Evolutionary conservation across 2,888 invertebrate genomes (phyloP).

Genomic region (Phlogophora meticulosa): DNA sequence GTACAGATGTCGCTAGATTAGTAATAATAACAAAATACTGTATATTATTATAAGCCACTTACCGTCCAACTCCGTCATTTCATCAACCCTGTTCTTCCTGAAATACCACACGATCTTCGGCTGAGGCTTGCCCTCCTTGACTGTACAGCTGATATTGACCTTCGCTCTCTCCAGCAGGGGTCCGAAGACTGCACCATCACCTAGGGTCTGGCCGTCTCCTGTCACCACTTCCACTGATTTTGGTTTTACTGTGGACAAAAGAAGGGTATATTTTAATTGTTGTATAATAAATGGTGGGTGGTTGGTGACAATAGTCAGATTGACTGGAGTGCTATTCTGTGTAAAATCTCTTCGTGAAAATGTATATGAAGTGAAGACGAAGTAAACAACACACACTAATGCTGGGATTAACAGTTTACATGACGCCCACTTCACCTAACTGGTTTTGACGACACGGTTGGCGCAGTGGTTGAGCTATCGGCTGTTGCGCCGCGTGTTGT

Average conservation of each 20-base stretch:
- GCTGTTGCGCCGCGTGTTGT: too few relatives aligned
- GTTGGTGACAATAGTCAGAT: too few relatives aligned
- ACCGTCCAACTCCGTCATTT: constrained; percentile 87
- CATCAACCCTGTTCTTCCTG: constrained; percentile 91
- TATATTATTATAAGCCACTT: constrained; percentile 64
- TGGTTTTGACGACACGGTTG: too few relatives aligned
- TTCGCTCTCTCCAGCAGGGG: constrained; percentile 93
- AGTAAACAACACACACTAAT: too few relatives aligned
- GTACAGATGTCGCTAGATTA: too few relatives aligned
- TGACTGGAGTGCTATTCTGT: too few relatives aligned
- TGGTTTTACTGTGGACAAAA: constrained; percentile 94
- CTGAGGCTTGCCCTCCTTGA: constrained; percentile 95
- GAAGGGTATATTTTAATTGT: background rate
- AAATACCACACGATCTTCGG: constrained; percentile 97
- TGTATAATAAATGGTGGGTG: background rate
- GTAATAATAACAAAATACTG: too few relatives aligned
- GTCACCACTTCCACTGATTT: constrained; percentile 93
- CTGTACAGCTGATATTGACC: constrained; percentile 93
- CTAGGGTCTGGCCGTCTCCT: constrained; percentile 91
- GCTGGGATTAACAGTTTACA: too few relatives aligned
- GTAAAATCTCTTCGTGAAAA: too few relatives aligned
- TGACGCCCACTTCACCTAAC: too few relatives aligned
- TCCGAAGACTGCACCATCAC: constrained; percentile 92
- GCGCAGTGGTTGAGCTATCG: too few relatives aligned
- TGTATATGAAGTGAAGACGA: too few relatives aligned